These are phyloP conservation scores for Cyanoramphus novaezelandiae DNA, from an alignment of 2,113 vertebrate genomes.

Conservation along the genomic window DNA sequence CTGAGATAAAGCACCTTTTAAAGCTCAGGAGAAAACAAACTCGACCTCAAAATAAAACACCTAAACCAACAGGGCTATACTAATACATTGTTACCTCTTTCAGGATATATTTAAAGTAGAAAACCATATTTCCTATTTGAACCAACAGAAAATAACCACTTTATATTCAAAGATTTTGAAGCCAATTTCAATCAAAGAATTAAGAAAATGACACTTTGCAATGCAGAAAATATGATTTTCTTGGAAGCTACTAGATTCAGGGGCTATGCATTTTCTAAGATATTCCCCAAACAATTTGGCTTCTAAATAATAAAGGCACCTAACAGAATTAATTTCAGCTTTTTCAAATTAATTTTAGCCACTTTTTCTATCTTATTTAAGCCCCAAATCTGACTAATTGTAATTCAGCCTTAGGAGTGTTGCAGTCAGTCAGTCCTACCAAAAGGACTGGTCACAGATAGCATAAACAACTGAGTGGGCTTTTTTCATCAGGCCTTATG, in stretches of 20 bases:
- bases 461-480: accelerated
- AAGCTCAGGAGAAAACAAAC: not conserved
- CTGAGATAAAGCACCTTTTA: not conserved
- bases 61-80: not conserved
- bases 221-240: accelerated
- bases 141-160: not conserved
- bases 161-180: not conserved
- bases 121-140: not conserved
- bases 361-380: not conserved
- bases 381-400: not conserved
- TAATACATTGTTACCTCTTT: not conserved
- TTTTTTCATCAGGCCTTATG: not conserved
- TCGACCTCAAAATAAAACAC: not conserved
- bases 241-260: not conserved
- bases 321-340: not conserved
- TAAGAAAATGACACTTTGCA: not conserved
- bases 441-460: not conserved
- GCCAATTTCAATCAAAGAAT: not conserved
- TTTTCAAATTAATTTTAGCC: not conserved
- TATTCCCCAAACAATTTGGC: not conserved
- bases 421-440: not conserved
- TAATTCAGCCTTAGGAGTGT: not conserved
- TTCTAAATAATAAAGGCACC: not conserved
- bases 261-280: not conserved
- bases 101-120: not conserved